Evolutionary conservation across 2,113 vertebrate species (phyloP).

Genomic region (Lampris megalopsis): DNA sequence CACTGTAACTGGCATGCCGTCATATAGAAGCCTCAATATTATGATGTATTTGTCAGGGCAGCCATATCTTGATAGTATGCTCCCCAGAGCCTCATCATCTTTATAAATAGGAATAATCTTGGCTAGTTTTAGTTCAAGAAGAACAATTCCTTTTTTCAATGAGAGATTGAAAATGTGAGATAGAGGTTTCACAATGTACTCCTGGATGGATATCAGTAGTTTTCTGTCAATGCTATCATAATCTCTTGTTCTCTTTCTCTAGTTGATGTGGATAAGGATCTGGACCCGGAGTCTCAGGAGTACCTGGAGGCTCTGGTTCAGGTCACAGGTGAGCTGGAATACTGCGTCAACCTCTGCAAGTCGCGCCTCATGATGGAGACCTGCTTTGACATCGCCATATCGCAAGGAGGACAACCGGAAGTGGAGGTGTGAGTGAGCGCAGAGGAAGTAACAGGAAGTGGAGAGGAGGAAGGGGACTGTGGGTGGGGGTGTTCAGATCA

Average conservation of each 20-base stretch:
- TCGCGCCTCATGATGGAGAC: constrained; percentile 95
- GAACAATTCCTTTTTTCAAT: no score
- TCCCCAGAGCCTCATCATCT: no score
- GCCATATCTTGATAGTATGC: no score
- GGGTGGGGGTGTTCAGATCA: no score
- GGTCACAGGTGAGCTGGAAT: constrained; percentile 88
- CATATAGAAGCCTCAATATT: no score
- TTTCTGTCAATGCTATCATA: background rate
- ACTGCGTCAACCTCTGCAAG: constrained; percentile 92
- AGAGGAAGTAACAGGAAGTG: constrained; percentile 20
- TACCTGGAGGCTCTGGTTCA: constrained; percentile 89
- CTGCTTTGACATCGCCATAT: constrained; percentile 88
- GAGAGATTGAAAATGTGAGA: no score
- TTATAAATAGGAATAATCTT: no score
- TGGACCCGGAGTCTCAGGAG: constrained; percentile 90
- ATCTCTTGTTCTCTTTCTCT: constrained; percentile 12
- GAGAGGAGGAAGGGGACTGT: constrained; percentile 3
- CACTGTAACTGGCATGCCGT: no score
- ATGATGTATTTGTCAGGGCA: no score
- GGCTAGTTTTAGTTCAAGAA: no score
- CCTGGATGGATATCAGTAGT: no score
- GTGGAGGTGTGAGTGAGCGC: constrained; percentile 85
- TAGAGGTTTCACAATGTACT: no score
- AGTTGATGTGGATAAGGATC: constrained; percentile 91
- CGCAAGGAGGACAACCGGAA: constrained; percentile 38